Evolutionary conservation across 2,797 vertebrate genomes (phyloP), one percentile per base, ranked within the genome.

Genomic region (Rhinichthys osculus): DNA sequence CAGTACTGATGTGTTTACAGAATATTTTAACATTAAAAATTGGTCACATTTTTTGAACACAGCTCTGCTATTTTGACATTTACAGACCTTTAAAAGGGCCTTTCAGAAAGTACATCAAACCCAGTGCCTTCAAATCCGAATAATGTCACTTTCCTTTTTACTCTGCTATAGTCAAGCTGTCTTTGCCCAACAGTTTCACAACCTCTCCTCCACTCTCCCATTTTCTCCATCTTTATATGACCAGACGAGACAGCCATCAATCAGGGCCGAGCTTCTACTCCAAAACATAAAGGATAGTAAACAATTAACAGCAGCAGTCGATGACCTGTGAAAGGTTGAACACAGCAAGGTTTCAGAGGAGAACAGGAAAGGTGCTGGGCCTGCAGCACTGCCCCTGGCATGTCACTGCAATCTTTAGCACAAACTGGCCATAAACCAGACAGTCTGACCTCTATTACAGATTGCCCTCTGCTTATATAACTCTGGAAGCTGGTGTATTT

Each of bases 291-390:
- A 77, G 83, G 81, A 84, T 87, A 87, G 88, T 87, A 89, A 90
- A 90, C 84, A 88, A 83, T 89, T 88, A 89, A 88, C 73, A 84
- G 74, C 78, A 44, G 79, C 42, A 85, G 74, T 77, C 73, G 62
- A 72, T 90, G 86, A 86, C 81, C 87, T 54, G 90, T 87, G 78
- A 87, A 90, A 85, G 88, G 89, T 83, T 86, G 81, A 88, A 73
- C 69, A 50, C 84, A 81, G 78, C 69, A 42, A 57, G 85, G 47
- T 70, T 84, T 84, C 72, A 83, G 83, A 66, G 69, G 84, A 82
- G 70, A 72, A 82, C 14, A 76, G 77, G n/a, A 62, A 71, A 76
- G 50, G 72, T 54, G 9, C 35, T 50, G 67, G 78, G 74, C 82
- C 79, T 87, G 70, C 77, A 67, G 71, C 78, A 30, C 67, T 70